Evolutionary conservation across 2,797 vertebrate species (phyloP), one percentile per base, ranked within the genome.

Genomic region (Todus mexicanus): DNA sequence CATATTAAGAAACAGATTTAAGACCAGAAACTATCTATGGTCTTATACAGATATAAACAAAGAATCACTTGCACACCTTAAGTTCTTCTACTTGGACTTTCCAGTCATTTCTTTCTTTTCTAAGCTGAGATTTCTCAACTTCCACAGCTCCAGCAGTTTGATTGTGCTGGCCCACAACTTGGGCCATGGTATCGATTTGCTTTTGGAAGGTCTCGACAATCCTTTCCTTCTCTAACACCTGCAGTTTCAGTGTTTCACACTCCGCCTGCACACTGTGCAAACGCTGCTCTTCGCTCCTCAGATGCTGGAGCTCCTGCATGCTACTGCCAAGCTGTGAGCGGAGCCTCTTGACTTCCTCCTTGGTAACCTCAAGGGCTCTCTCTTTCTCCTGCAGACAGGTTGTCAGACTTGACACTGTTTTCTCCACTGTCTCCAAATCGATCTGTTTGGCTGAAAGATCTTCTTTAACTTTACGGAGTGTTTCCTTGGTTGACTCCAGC

Each of bases 31-130:
- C 35, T 15, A 38, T 12, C 21, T 35, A n/a, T 11, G 21, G 17
- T 47, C 26, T 17, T 11, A 33, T 16, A 86, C 18, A 70, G 8
- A 33, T 15, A 57, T 13, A 71, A 51, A 84, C 11, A 53, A 17
- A 87, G 40, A 33, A 69, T 12, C 4, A 11, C 61, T 47, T 53
- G n/a, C 68, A 33, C 48, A 98, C 98, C 97, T 93, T 97, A 43
- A 98, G 95, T 74, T 98, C 97, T 89, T 98, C 96, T 57, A 96
- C 95, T 77, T 98, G 91, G 72, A 97, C 54, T 75, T 98, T 98
- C 84, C 96, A 96, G 13, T 97, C 97, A 35, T 93, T 96, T 10
- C 97, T 96, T 93, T 98, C 98, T 77, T 97, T 97, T 72, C 93
- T 89, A 53, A 99, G 97, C 87, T 97, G 97, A 50, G 87, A 96